Evolutionary conservation across 1,140 invertebrate genomes (phyloP).

Genomic region (Dreissena rostriformis): DNA sequence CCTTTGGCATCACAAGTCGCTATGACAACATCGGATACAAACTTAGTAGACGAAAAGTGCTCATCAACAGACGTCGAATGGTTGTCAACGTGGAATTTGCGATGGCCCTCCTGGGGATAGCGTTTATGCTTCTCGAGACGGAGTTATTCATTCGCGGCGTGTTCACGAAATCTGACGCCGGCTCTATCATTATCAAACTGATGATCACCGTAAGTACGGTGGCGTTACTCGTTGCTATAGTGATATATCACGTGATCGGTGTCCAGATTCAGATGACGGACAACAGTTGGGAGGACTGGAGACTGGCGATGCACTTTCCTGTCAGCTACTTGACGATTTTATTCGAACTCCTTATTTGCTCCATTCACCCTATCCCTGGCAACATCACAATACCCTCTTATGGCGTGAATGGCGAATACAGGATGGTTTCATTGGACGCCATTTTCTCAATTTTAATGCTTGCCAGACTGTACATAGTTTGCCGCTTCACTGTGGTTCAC

Average conservation of each 20-base stretch:
- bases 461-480: too few relatives aligned
- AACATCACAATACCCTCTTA: too few relatives aligned
- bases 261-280: slow-evolving; percentile 73
- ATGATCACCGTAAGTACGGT: slow-evolving; percentile 86
- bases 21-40: slow-evolving; percentile 76
- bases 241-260: slow-evolving; percentile 73
- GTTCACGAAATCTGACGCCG: slow-evolving; percentile 59
- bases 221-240: slow-evolving; percentile 69
- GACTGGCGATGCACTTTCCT: too few relatives aligned
- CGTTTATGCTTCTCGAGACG: slow-evolving; percentile 78
- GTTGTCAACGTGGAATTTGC: slow-evolving; percentile 72
- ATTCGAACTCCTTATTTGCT: too few relatives aligned
- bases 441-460: too few relatives aligned
- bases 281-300: slow-evolving; percentile 75
- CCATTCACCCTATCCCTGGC: too few relatives aligned
- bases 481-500: too few relatives aligned
- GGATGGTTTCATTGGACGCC: too few relatives aligned
- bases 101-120: slow-evolving; percentile 73
- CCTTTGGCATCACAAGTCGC: slow-evolving; percentile 38
- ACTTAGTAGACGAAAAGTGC: slow-evolving; percentile 71
- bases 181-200: slow-evolving; percentile 72
- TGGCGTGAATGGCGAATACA: too few relatives aligned
- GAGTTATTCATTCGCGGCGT: slow-evolving; percentile 70
- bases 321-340: too few relatives aligned
- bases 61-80: slow-evolving; percentile 68